A percentile compares a stretch with the other conserved stretches of the same genome.
phyloP scores from a whole-genome alignment of 2,797 vertebrate genomes.

The Periophthalmus magnuspinnatus region DNA sequence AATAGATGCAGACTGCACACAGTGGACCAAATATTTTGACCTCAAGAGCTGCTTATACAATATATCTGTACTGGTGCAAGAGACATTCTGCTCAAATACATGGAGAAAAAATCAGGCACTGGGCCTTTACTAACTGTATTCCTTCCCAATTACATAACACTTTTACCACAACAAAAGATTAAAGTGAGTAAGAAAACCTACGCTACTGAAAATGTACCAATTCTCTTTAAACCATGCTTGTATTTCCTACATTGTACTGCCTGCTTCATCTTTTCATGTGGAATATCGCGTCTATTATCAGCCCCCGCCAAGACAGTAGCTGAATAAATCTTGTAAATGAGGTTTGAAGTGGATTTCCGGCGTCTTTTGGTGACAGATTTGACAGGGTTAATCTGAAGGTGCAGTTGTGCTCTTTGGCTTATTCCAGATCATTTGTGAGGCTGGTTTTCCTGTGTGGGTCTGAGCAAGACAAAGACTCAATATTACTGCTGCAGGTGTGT shows the following conservation, averaged over 20 bases:
- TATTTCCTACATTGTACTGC: constrained; percentile 33
- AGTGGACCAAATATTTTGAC: too few relatives aligned
- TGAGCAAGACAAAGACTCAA: constrained; percentile 33
- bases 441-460: constrained; percentile 63
- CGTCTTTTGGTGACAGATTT: constrained; percentile 43
- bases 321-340: constrained; percentile 74
- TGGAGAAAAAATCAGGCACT: too few relatives aligned
- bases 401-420: constrained; percentile 44
- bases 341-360: constrained; percentile 69
- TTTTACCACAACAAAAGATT: not conserved
- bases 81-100: too few relatives aligned
- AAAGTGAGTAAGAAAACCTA: not conserved
- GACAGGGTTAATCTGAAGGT: constrained; percentile 78
- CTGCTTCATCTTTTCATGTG: constrained; percentile 45
- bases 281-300: constrained; percentile 62
- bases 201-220: not conserved
- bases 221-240: constrained; percentile 21
- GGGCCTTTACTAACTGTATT: too few relatives aligned
- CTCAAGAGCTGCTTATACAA: too few relatives aligned
- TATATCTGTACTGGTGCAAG: too few relatives aligned
- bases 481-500: constrained; percentile 25
- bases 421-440: constrained; percentile 60
- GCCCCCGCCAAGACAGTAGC: constrained; percentile 40
- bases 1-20: too few relatives aligned
- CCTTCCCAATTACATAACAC: not conserved